phyloP scores from a whole-genome alignment of 2,797 vertebrate genomes.

The Labeo calbasu region DNA sequence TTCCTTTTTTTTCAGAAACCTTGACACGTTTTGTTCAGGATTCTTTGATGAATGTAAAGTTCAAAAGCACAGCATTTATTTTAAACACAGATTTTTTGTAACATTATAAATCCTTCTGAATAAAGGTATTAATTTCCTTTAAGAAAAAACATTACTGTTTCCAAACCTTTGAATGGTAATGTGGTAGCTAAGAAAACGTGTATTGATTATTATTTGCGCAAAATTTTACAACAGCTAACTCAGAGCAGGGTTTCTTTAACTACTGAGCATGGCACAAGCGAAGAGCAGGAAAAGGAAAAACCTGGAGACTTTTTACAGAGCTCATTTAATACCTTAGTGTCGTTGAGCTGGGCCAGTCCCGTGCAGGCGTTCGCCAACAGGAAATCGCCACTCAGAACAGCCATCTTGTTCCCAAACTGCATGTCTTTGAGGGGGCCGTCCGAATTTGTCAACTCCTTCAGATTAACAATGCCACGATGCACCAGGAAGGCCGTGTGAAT shows the following conservation, averaged over 20 bases:
- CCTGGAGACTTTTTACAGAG: not conserved
- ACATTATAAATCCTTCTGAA: not conserved
- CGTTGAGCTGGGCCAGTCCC: constrained; percentile 90
- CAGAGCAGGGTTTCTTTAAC: not conserved
- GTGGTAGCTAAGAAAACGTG: not conserved
- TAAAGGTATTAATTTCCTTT: not conserved
- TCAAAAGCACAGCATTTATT: not conserved
- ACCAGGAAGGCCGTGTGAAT: constrained; percentile 97
- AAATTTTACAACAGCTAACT: not conserved
- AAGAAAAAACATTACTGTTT: not conserved
- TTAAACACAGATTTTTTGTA: not conserved
- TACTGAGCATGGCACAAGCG: not conserved
- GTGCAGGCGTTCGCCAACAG: constrained; percentile 95
- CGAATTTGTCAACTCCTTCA: constrained; percentile 88
- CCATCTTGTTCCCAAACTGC: constrained; percentile 99
- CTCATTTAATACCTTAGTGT: constrained; percentile 87
- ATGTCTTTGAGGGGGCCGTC: constrained; percentile 94
- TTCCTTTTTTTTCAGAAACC: not conserved
- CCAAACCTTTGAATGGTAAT: not conserved
- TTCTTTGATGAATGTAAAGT: not conserved
- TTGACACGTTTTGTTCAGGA: not conserved
- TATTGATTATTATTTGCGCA: not conserved
- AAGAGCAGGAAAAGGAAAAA: not conserved
- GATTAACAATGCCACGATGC: constrained; percentile 93
- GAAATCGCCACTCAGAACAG: constrained; percentile 95